These are phyloP conservation scores for Trematomus bernacchii DNA, from an alignment of 2,797 vertebrate species.

Conservation along the genomic window DNA sequence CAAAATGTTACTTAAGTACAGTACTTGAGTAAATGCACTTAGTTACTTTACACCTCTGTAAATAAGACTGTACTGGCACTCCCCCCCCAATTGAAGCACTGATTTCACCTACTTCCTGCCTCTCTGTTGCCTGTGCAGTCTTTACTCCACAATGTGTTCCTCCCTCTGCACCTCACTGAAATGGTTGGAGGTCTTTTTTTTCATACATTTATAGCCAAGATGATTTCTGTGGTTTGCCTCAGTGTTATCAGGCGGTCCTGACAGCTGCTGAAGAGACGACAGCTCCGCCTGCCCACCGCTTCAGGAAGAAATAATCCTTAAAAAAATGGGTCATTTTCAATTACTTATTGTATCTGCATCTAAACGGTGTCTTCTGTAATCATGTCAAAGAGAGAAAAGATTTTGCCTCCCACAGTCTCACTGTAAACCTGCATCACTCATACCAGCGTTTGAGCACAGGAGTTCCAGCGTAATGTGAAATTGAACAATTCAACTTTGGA, in stretches of 20 bases:
- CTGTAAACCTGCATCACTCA: slow-evolving; percentile 27
- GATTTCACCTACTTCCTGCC: slow-evolving; percentile 5
- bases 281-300: slow-evolving; percentile 29
- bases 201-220: slow-evolving; percentile 40
- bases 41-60: too few species aligned
- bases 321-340: slow-evolving; percentile 58
- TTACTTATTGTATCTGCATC: slow-evolving; percentile 45
- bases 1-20: too few species aligned
- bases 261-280: slow-evolving; percentile 46
- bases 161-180: slow-evolving; percentile 43
- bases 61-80: too few species aligned
- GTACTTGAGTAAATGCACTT: too few species aligned
- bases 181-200: slow-evolving; percentile 45
- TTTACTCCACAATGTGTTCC: slow-evolving; percentile 36
- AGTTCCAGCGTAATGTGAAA: slow-evolving; percentile 11
- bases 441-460: not conserved
- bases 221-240: slow-evolving; percentile 38
- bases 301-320: slow-evolving; percentile 41
- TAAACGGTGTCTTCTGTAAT: slow-evolving; percentile 39
- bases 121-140: slow-evolving; percentile 38
- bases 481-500: slow-evolving; percentile 5
- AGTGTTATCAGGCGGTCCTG: slow-evolving; percentile 38
- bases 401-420: not conserved
- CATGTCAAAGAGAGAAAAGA: slow-evolving; percentile 34
- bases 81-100: too few species aligned